Conservation (phyloP, 2,797 vertebrate species). For the Picus viridis region DNA sequence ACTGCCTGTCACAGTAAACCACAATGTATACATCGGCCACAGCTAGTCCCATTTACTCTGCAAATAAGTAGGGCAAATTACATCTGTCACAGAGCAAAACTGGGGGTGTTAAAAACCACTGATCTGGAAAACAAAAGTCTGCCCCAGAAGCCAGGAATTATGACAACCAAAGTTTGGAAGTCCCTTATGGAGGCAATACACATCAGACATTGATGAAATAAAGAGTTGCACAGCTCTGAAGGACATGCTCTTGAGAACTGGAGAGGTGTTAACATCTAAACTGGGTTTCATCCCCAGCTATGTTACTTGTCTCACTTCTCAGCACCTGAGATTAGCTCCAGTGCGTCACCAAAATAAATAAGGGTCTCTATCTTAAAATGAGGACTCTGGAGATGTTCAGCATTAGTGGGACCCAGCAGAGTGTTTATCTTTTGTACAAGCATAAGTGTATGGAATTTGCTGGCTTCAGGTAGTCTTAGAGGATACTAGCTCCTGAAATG, state of each 20-base stretch:
- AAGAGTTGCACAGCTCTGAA: neutral
- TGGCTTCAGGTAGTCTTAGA: neutral
- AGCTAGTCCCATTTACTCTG: neutral
- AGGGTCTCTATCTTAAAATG: neutral
- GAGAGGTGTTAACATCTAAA: neutral
- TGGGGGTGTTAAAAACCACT: neutral
- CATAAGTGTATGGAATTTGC: neutral
- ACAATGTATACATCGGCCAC: neutral
- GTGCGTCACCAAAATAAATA: constrained; percentile 12
- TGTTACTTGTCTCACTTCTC: neutral
- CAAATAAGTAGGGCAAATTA: neutral
- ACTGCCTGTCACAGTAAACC: neutral
- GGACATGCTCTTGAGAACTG: neutral
- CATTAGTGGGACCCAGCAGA: neutral
- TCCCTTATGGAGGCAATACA: neutral
- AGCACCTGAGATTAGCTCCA: neutral
- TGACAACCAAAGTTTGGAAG: neutral
- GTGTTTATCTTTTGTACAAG: neutral
- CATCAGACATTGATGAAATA: neutral
- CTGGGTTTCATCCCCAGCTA: neutral
- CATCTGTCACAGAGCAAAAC: neutral
- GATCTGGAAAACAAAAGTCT: neutral
- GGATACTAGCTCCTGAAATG: neutral
- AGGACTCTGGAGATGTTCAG: neutral
- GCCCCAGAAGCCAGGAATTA: neutral